Evolutionary conservation across 1,140 invertebrate species (phyloP).

Genomic region (Tyrophagus putrescentiae): DNA sequence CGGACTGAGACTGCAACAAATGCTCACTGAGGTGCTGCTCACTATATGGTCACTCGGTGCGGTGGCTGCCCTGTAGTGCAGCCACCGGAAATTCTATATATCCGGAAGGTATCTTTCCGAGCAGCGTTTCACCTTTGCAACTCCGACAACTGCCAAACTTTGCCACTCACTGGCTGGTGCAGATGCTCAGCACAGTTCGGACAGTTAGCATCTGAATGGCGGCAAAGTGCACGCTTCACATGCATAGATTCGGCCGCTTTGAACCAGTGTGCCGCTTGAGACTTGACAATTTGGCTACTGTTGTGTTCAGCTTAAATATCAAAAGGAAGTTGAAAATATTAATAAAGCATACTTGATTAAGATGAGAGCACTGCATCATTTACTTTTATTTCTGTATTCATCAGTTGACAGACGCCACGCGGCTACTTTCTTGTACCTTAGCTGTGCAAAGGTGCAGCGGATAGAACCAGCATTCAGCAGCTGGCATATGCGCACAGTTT

Average conservation of each 20-base stretch:
- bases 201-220: not conserved
- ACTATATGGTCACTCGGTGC: not conserved
- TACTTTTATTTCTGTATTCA: no score
- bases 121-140: not conserved
- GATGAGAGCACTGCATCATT: no score
- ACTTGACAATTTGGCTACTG: not conserved
- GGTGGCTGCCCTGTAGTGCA: not conserved
- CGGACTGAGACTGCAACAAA: not conserved
- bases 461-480: no score
- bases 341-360: no score
- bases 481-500: no score
- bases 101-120: not conserved
- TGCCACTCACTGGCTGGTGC: no score
- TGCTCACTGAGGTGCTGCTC: not conserved
- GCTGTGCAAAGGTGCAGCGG: no score
- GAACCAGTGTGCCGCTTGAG: not conserved
- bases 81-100: conserved; percentile 15
- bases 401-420: no score
- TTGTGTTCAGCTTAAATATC: conserved; percentile 8
- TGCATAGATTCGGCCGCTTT: not conserved
- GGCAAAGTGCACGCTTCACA: not conserved
- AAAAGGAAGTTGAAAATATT: no score
- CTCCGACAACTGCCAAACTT: not conserved
- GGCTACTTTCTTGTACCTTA: no score
- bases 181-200: no score